Conservation (phyloP, 2,113 vertebrate species). For the Euleptes europaea region DNA sequence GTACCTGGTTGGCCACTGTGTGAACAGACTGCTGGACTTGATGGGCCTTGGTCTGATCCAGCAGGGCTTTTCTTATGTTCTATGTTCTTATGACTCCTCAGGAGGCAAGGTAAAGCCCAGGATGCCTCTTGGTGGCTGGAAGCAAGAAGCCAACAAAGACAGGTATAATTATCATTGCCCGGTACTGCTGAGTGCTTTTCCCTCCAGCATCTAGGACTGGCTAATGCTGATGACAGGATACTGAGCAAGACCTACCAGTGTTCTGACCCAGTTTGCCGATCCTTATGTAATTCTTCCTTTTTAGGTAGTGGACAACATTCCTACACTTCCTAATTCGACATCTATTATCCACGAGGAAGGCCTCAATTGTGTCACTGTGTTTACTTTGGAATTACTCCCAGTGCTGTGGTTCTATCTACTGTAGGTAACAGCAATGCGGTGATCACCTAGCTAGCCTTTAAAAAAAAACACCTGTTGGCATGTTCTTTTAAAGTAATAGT, state of each 20-base stretch:
- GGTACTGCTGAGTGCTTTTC: slow-evolving; percentile 3
- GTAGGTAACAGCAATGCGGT: neutral
- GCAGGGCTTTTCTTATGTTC: too few relatives aligned
- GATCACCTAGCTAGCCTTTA: neutral
- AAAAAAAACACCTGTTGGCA: neutral
- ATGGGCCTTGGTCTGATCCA: too few relatives aligned
- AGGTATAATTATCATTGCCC: neutral
- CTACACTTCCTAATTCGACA: slow-evolving; percentile 13
- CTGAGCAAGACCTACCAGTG: slow-evolving; percentile 8
- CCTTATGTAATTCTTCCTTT: slow-evolving; percentile 21
- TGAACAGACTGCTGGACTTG: too few relatives aligned
- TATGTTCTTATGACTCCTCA: too few relatives aligned
- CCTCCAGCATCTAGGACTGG: neutral
- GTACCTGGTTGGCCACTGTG: too few relatives aligned
- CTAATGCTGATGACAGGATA: slow-evolving; percentile 11
- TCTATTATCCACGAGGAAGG: neutral
- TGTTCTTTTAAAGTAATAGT: neutral
- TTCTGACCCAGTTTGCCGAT: slow-evolving; percentile 13
- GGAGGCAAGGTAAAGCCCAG: neutral
- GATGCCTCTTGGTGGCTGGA: neutral
- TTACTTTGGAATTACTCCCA: neutral
- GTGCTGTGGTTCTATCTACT: neutral
- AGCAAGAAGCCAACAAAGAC: slow-evolving; percentile 6
- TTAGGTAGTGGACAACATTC: neutral
- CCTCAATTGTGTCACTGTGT: neutral